phyloP scores from a whole-genome alignment of 2,113 vertebrate genomes.

The Istiophorus platypterus region DNA sequence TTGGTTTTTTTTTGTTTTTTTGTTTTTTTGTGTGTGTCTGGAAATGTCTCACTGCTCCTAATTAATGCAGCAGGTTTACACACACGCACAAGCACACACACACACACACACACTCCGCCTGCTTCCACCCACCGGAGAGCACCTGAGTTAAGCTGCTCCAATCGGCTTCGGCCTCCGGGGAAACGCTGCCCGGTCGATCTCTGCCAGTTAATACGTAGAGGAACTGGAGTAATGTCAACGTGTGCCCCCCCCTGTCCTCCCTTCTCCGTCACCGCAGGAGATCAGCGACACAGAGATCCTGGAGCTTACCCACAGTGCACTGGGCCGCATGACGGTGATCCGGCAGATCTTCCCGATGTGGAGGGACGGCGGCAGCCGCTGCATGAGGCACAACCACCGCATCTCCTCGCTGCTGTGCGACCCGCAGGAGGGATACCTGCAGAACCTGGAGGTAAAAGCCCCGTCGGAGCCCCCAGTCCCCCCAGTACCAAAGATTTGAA shows the following conservation, averaged over 20 bases:
- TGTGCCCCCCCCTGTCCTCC: too few species aligned
- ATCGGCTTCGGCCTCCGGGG: neutral
- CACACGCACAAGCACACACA: neutral
- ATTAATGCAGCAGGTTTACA: neutral
- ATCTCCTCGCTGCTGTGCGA: constrained; percentile 96
- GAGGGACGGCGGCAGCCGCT: constrained; percentile 90
- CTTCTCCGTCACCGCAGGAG: constrained; percentile 84
- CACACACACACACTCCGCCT: neutral
- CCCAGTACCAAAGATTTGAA: too few species aligned
- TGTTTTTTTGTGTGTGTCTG: too few species aligned
- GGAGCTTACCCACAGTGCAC: constrained; percentile 94
- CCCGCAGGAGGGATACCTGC: constrained; percentile 96
- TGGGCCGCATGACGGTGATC: constrained; percentile 97
- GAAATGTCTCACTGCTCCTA: too few species aligned
- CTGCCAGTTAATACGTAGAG: neutral
- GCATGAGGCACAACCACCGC: constrained; percentile 94
- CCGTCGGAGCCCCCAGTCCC: too few species aligned
- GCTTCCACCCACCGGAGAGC: neutral
- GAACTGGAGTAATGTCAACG: neutral
- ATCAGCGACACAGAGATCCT: constrained; percentile 97
- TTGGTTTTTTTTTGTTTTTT: neutral
- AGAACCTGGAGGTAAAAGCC: constrained; percentile 93
- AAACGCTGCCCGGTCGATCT: too few species aligned
- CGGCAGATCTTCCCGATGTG: constrained; percentile 94
- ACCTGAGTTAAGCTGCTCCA: neutral